phyloP scores from a whole-genome alignment of 2,888 invertebrate genomes.

The Torymus texanus region DNA sequence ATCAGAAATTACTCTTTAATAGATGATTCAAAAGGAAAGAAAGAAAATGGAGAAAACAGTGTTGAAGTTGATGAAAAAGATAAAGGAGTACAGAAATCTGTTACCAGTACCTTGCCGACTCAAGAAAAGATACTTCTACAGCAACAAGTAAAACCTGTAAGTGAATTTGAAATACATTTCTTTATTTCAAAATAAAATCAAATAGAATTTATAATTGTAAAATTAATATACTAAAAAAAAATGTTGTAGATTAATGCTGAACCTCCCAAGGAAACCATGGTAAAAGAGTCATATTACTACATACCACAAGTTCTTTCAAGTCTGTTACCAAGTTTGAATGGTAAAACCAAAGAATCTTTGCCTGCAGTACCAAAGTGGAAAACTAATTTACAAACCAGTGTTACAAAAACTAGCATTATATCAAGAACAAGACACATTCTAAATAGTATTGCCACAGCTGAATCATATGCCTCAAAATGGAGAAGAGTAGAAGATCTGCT shows the following conservation, averaged over 20 bases:
- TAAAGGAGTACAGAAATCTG: slow-evolving; percentile 42
- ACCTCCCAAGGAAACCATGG: neutral
- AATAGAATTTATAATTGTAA: neutral
- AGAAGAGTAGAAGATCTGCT: slow-evolving; percentile 83
- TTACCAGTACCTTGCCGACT: slow-evolving; percentile 39
- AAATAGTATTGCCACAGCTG: slow-evolving; percentile 79
- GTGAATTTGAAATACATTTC: slow-evolving; percentile 13
- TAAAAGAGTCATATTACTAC: slow-evolving; percentile 49
- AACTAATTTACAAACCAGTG: slow-evolving; percentile 65
- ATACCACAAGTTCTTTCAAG: slow-evolving; percentile 74
- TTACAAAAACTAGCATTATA: slow-evolving; percentile 78
- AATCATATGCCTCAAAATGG: slow-evolving; percentile 78
- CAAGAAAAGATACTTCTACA: slow-evolving; percentile 28
- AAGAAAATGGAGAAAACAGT: slow-evolving; percentile 34
- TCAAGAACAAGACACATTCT: slow-evolving; percentile 83
- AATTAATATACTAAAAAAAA: slow-evolving; percentile 1
- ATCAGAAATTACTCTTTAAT: slow-evolving; percentile 62
- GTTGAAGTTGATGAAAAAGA: slow-evolving; percentile 50
- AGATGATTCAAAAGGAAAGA: slow-evolving; percentile 54
- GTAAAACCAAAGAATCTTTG: slow-evolving; percentile 65
- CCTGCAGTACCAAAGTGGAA: slow-evolving; percentile 76
- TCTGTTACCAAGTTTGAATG: slow-evolving; percentile 72
- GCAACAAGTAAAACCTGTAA: slow-evolving; percentile 44
- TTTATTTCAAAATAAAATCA: too few relatives aligned
- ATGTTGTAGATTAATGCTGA: slow-evolving; percentile 14